phyloP scores from a whole-genome alignment of 2,113 vertebrate genomes.

The Fulmarus glacialis region DNA sequence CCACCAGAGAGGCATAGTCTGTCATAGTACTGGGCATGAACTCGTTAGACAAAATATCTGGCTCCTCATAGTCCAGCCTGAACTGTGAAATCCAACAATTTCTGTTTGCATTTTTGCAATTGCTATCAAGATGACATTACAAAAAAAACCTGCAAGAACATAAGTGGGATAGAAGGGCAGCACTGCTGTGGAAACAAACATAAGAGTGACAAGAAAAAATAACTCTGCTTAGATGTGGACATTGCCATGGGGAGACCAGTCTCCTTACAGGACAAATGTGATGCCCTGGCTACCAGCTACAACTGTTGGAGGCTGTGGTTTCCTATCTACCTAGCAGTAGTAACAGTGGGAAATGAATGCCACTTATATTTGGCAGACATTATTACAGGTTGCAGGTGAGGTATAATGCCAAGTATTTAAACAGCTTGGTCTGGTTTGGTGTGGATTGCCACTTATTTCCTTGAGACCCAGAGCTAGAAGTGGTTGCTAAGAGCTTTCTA shows the following conservation, averaged over 20 bases:
- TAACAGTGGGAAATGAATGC: not conserved
- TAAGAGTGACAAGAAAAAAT: not conserved
- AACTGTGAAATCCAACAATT: not conserved
- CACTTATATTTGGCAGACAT: not conserved
- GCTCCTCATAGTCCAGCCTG: not conserved
- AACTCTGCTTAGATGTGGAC: not conserved
- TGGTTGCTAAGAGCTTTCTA: not conserved
- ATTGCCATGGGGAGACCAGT: rapidly evolving
- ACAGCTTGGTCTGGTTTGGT: not conserved
- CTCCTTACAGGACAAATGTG: not conserved
- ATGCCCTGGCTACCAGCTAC: not conserved
- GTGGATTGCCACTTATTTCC: not conserved
- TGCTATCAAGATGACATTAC: not conserved
- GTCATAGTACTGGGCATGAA: not conserved
- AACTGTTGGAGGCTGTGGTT: not conserved
- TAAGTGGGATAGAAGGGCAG: not conserved
- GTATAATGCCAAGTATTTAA: not conserved
- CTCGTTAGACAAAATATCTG: not conserved
- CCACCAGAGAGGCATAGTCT: not conserved
- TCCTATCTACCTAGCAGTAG: not conserved
- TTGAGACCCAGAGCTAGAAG: not conserved
- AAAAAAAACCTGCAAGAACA: not conserved
- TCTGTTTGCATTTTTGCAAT: not conserved
- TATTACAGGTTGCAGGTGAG: not conserved
- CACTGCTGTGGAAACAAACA: not conserved